Evolutionary conservation across 2,113 vertebrate genomes (phyloP).

Genomic region (Ciconia maguari): DNA sequence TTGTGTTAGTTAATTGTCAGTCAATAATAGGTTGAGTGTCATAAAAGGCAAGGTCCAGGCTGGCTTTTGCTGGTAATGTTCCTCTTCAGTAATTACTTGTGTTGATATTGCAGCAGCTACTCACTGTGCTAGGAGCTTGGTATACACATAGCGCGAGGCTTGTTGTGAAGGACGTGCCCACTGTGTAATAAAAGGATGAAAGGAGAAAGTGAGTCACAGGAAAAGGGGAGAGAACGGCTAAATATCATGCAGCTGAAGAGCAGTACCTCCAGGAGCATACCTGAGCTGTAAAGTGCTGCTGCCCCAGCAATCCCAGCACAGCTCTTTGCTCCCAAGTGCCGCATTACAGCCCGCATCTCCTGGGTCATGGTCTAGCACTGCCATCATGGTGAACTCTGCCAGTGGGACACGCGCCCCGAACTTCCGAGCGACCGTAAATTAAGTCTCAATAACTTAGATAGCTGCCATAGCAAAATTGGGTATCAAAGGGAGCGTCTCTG

Average conservation of each 20-base stretch:
- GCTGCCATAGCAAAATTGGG: not conserved
- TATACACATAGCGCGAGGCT: not conserved
- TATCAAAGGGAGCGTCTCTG: not conserved
- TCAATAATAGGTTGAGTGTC: not conserved
- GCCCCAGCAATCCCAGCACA: not conserved
- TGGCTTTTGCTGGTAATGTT: not conserved
- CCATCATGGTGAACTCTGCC: fast-evolving
- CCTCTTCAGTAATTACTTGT: not conserved
- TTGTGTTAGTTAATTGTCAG: not conserved
- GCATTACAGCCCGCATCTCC: not conserved
- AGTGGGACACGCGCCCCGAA: fast-evolving
- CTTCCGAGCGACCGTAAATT: fast-evolving
- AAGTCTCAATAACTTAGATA: not conserved
- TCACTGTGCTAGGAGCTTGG: not conserved
- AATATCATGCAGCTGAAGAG: not conserved
- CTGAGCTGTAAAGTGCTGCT: not conserved
- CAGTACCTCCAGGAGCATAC: not conserved
- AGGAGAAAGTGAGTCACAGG: not conserved
- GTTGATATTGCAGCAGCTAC: not conserved
- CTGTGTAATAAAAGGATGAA: not conserved
- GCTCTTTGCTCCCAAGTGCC: not conserved
- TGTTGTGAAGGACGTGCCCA: not conserved
- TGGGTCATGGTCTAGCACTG: not conserved
- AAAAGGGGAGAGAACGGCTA: not conserved
- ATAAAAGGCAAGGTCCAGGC: not conserved